phyloP scores from a whole-genome alignment of 2,113 vertebrate genomes.

The Mus pahari region DNA sequence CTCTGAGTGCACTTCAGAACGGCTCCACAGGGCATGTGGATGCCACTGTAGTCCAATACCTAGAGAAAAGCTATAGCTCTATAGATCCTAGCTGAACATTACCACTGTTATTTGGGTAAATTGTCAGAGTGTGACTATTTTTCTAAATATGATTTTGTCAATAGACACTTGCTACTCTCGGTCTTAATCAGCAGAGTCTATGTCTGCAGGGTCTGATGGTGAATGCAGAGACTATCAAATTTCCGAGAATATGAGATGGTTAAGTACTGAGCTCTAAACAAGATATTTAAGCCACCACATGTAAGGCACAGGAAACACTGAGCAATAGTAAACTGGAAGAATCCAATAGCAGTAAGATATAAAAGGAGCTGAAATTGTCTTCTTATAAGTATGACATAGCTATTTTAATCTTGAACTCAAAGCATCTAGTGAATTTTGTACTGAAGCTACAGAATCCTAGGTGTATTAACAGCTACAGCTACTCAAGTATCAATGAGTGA shows the following conservation, averaged over 20 bases:
- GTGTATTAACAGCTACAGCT: not conserved
- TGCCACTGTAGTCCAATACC: no score
- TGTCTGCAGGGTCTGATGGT: not conserved
- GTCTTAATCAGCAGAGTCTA: not conserved
- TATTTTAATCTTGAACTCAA: not conserved
- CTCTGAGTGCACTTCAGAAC: not conserved
- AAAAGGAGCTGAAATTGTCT: not conserved
- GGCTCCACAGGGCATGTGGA: no score
- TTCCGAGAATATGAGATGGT: not conserved
- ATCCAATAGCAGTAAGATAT: not conserved
- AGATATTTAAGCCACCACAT: not conserved
- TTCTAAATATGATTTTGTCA: not conserved
- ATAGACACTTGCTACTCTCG: not conserved
- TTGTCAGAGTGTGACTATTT: not conserved
- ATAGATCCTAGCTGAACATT: not conserved
- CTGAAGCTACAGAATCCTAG: not conserved
- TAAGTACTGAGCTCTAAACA: not conserved
- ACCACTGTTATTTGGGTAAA: not conserved
- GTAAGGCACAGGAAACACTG: no score
- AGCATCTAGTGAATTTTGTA: not conserved
- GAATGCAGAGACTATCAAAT: not conserved
- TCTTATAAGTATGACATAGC: not conserved
- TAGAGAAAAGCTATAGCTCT: not conserved
- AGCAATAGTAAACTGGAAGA: not conserved
- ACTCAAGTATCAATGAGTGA: not conserved